Conservation (phyloP, 2,888 invertebrate genomes). For the Margaritifera margaritifera region DNA sequence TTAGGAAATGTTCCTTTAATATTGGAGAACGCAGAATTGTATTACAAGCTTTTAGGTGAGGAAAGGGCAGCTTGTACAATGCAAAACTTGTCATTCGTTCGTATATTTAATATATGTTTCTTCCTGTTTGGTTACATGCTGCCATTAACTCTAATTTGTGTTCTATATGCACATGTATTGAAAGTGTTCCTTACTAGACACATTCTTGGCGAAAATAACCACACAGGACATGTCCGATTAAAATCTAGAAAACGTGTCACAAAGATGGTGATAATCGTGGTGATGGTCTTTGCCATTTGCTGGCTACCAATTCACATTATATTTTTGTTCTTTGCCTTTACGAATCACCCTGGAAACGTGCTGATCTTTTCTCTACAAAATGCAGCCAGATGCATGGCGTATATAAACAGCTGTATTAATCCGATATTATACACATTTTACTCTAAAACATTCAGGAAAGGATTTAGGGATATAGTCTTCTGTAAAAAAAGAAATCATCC, state of each 20-base stretch:
- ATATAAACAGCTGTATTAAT: conserved; percentile 93
- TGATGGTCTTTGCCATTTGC: conserved; percentile 90
- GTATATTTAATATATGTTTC: conserved; percentile 70
- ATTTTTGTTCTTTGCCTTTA: conserved; percentile 80
- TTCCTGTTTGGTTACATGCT: conserved; percentile 89
- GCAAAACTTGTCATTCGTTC: conserved; percentile 1
- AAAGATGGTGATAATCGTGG: conserved; percentile 89
- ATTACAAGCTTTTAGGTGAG: conserved; percentile 66
- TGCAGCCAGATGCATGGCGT: conserved; percentile 76
- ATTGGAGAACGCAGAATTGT: conserved; percentile 27
- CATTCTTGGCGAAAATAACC: conserved; percentile 78
- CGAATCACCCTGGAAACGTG: conserved; percentile 78
- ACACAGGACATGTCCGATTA: conserved; percentile 84
- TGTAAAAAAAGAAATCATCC: too few relatives aligned
- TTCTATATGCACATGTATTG: conserved; percentile 89
- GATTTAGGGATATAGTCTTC: conserved; percentile 76
- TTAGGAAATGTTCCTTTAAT: conserved; percentile 47
- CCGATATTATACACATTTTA: conserved; percentile 93
- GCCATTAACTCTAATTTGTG: conserved; percentile 87
- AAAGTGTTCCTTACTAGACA: conserved; percentile 85
- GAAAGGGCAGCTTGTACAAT: conserved; percentile 9
- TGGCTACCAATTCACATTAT: conserved; percentile 91
- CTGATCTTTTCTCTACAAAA: conserved; percentile 74
- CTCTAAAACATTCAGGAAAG: conserved; percentile 91
- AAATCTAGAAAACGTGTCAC: conserved; percentile 84